These are phyloP conservation scores for Clangula hyemalis DNA, from an alignment of 2,797 vertebrate species.

Conservation along the genomic window DNA sequence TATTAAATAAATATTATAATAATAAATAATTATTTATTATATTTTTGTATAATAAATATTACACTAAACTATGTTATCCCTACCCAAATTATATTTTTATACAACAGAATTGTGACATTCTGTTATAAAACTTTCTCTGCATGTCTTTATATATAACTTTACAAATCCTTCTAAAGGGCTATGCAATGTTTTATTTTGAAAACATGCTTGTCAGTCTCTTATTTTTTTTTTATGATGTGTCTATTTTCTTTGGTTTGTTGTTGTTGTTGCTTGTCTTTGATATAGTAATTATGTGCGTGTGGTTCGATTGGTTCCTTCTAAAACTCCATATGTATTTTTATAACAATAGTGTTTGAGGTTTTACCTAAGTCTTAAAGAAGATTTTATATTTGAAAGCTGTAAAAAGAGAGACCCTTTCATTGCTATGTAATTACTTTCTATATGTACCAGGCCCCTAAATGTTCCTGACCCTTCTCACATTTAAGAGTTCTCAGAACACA, in stretches of 20 bases:
- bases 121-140: neutral
- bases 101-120: neutral
- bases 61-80: neutral
- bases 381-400: neutral
- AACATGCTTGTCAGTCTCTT: neutral
- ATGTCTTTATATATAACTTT: neutral
- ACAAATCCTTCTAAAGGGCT: neutral
- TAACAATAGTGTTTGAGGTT: neutral
- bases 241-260: neutral
- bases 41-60: neutral
- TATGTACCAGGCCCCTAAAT: neutral
- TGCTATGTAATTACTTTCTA: neutral
- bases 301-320: neutral
- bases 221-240: neutral
- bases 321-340: neutral
- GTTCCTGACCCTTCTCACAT: neutral
- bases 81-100: neutral
- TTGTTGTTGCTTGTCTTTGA: neutral
- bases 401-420: neutral
- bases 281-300: neutral
- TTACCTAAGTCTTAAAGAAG: neutral
- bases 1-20: neutral
- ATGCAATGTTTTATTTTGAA: neutral
- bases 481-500: neutral
- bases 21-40: neutral